A percentile compares a stretch with the other conserved stretches of the same genome.
phyloP scores from a whole-genome alignment of 1,140 invertebrate species.

The Drosophila nebulosa region DNA sequence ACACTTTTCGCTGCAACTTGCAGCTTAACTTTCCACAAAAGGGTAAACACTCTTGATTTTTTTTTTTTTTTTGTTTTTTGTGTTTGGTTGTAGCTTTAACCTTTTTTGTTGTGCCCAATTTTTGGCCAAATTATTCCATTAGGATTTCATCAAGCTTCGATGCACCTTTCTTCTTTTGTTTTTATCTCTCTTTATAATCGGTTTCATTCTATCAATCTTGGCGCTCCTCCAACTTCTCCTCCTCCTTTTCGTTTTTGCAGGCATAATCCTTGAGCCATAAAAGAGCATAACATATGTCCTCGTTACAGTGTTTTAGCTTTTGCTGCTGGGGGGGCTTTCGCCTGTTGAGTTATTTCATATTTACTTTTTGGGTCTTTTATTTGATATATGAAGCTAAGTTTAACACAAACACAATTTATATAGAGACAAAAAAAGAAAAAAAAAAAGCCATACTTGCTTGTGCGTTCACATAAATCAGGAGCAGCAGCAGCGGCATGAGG shows the following conservation, averaged over 20 bases:
- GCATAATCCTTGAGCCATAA: conserved; percentile 20
- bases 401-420: neutral
- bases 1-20: conserved; percentile 26
- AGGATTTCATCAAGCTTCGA: conserved; percentile 37
- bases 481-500: neutral
- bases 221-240: neutral
- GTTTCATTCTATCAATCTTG: conserved; percentile 26
- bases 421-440: neutral
- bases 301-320: conserved; percentile 2
- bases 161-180: conserved; percentile 4
- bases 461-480: conserved; percentile 42
- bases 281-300: conserved; percentile 25
- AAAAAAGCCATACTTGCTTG: conserved; percentile 9
- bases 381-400: conserved; percentile 60
- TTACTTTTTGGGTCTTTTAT: conserved; percentile 54
- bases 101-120: neutral
- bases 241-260: conserved; percentile 7
- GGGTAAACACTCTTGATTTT: neutral
- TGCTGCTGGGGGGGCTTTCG: conserved; percentile 2
- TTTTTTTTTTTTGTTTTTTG: too few species aligned
- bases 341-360: conserved; percentile 36
- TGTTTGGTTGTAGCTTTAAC: conserved; percentile 7
- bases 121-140: conserved; percentile 58
- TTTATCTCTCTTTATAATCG: neutral
- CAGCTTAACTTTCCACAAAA: conserved; percentile 6